Conservation (phyloP, 2,888 invertebrate species). For the Chromoteleia sp. region DNA sequence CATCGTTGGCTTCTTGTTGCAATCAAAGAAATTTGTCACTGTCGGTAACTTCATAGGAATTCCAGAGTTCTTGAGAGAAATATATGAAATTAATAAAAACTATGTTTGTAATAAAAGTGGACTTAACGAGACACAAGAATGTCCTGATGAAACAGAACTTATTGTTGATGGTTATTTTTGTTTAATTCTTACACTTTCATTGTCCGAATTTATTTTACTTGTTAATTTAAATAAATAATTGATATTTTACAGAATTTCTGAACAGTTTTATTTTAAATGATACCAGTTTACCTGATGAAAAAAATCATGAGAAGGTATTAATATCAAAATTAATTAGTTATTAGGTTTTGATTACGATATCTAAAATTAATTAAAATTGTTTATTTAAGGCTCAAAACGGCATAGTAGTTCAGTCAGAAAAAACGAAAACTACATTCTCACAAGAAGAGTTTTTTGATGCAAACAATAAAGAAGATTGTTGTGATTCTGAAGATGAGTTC, state of each 20-base stretch:
- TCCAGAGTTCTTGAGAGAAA: not conserved
- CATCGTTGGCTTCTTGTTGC: not conserved
- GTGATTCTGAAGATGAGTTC: no score
- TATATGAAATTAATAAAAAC: not conserved
- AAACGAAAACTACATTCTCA: not conserved
- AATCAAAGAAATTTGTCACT: not conserved
- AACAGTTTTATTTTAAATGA: no score
- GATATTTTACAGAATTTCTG: no score
- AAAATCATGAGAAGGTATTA: no score
- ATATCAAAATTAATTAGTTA: no score
- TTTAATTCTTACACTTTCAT: no score
- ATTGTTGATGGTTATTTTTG: not conserved
- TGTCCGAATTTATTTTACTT: no score
- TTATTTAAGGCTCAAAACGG: no score
- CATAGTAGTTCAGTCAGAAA: not conserved
- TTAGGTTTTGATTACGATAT: no score
- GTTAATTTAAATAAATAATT: no score
- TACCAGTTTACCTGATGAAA: no score
- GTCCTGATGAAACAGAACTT: not conserved
- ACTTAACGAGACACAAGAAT: not conserved
- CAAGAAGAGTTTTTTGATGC: not conserved
- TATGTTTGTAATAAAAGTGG: not conserved
- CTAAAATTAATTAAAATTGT: no score
- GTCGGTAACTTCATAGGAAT: not conserved
- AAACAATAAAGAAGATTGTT: not conserved